A percentile compares a stretch with the other conserved stretches of the same genome.
These are phyloP conservation scores for Aurelia sp. DNA, from an alignment of 30 jellyfish, hydroid and myxozoan genomes.

Conservation along the genomic window DNA sequence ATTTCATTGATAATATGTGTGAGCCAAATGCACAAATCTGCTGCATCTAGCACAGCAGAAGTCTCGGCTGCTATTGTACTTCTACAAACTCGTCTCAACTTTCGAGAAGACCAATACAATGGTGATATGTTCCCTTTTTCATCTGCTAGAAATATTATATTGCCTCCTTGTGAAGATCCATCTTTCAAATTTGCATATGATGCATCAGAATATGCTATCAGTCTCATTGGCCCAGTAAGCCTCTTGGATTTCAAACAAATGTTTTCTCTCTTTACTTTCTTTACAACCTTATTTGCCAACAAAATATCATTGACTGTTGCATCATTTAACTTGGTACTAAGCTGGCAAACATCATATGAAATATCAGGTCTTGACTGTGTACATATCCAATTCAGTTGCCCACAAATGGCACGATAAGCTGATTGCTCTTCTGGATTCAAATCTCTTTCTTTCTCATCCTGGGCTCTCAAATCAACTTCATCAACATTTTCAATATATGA, in stretches of 20 bases:
- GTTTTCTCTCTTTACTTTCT: slow-evolving; percentile 7
- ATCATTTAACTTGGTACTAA: background rate
- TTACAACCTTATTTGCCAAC: slow-evolving; percentile 23
- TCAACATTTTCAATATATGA: slow-evolving; percentile 31
- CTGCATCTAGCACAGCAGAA: slow-evolving; percentile 45
- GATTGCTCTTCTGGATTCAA: slow-evolving; percentile 7
- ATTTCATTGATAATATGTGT: slow-evolving; percentile 31
- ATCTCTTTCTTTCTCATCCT: slow-evolving; percentile 36
- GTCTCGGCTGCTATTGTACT: slow-evolving; percentile 55
- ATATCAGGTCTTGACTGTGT: slow-evolving; percentile 42
- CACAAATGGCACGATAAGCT: slow-evolving; percentile 1
- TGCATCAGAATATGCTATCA: no score
- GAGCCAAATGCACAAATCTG: slow-evolving; percentile 35
- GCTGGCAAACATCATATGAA: slow-evolving; percentile 8
- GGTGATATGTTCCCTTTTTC: no score
- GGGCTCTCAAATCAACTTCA: slow-evolving; percentile 13
- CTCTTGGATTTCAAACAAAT: no score
- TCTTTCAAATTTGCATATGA: no score
- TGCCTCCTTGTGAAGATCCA: no score
- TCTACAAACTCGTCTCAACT: slow-evolving; percentile 46
- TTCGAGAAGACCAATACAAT: slow-evolving; percentile 18
- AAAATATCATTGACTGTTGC: background rate
- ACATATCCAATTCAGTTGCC: slow-evolving; percentile 30
- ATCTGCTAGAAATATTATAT: no score
- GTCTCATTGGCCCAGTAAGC: no score